phyloP scores from a whole-genome alignment of 2,888 invertebrate species.

The Schizotus pectinicornis region DNA sequence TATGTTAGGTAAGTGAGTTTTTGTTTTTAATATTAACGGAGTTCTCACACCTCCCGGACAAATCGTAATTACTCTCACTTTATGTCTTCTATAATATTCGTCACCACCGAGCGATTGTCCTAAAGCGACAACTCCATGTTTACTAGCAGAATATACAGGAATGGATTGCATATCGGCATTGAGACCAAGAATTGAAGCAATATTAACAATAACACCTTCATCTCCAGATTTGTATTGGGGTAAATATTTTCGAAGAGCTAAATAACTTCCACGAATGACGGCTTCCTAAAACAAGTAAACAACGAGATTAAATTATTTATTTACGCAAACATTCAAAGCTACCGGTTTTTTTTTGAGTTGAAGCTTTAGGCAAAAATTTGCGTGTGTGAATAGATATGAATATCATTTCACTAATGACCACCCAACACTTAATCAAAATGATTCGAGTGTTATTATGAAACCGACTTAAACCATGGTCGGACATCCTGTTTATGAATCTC shows the following conservation, averaged over 20 bases:
- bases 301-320: constrained; percentile 5
- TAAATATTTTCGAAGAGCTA: constrained; percentile 39
- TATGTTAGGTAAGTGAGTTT: neutral
- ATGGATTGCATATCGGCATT: constrained; percentile 7
- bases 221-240: constrained; percentile 37
- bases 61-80: constrained; percentile 35
- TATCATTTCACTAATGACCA: too few relatives aligned
- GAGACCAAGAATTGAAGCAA: constrained; percentile 40
- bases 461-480: too few relatives aligned
- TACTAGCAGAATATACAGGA: constrained; percentile 35
- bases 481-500: too few relatives aligned
- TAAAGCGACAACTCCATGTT: constrained; percentile 38
- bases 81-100: constrained; percentile 25
- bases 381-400: too few relatives aligned
- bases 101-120: constrained; percentile 27
- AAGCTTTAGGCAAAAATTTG: too few relatives aligned
- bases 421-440: too few relatives aligned
- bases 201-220: constrained; percentile 44
- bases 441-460: too few relatives aligned
- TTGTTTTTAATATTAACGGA: neutral
- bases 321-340: too few relatives aligned
- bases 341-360: too few relatives aligned
- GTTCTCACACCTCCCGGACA: constrained; percentile 36
- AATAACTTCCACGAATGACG: constrained; percentile 32
- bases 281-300: constrained; percentile 22